These are phyloP conservation scores for Talpa occidentalis DNA, from an alignment of 2,113 vertebrate species.

Conservation along the genomic window DNA sequence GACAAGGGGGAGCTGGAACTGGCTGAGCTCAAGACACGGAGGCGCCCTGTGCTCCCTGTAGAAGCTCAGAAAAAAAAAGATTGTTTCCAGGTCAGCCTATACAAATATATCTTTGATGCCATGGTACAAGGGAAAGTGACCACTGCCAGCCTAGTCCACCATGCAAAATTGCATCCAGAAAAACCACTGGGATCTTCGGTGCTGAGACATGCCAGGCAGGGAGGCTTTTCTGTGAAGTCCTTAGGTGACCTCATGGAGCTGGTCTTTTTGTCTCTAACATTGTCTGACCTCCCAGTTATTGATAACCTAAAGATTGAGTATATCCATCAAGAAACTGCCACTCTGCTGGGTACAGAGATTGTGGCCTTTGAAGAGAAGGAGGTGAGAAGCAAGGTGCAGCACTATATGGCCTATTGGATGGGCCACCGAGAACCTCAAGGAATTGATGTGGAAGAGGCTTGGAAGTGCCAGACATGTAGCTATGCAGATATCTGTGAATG, in stretches of 20 bases:
- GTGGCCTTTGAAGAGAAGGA: conserved; percentile 81
- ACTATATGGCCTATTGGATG: conserved; percentile 85
- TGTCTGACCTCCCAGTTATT: conserved; percentile 84
- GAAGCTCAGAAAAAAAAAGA: conserved; percentile 82
- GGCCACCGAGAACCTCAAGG: conserved; percentile 85
- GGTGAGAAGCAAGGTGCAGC: conserved; percentile 73
- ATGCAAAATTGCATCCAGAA: conserved; percentile 79
- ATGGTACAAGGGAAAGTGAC: conserved; percentile 85
- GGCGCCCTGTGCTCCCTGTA: conserved; percentile 61
- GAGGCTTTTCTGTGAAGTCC: conserved; percentile 77
- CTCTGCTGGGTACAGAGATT: conserved; percentile 77
- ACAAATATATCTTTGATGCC: conserved; percentile 88
- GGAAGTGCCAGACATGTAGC: conserved; percentile 86
- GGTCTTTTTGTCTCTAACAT: conserved; percentile 79
- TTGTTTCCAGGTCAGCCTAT: conserved; percentile 85
- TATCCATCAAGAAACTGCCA: conserved; percentile 83
- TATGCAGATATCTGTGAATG: conserved; percentile 85
- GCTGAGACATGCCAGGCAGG: conserved; percentile 71
- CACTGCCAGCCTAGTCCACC: conserved; percentile 75
- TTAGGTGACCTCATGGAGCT: conserved; percentile 86
- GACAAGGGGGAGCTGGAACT: conserved; percentile 84
- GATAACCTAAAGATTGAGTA: conserved; percentile 86
- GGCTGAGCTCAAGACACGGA: conserved; percentile 82
- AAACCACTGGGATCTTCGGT: conserved; percentile 81
- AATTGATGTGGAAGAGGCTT: conserved; percentile 88